A percentile compares a stretch with the other conserved stretches of the same genome.
Evolutionary conservation across 2,797 vertebrate genomes (phyloP).

Genomic region (Chaunax sp.): DNA sequence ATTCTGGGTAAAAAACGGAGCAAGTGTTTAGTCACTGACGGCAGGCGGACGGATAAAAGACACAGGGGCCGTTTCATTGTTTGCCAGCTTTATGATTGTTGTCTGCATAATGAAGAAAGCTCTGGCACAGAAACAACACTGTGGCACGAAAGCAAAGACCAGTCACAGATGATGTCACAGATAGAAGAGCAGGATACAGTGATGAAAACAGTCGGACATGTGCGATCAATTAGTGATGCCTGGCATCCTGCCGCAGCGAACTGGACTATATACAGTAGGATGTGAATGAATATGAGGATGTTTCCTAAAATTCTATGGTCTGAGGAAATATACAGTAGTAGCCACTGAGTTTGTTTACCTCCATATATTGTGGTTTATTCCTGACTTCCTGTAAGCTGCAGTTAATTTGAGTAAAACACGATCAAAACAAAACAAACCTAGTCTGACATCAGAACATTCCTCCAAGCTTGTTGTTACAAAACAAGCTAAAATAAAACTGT

Average conservation of each 20-base stretch:
- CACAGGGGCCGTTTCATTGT: conserved; percentile 21
- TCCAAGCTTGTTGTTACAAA: background rate
- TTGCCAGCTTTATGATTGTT: conserved; percentile 48
- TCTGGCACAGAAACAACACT: conserved; percentile 35
- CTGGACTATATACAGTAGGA: background rate
- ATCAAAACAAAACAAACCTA: conserved; percentile 3
- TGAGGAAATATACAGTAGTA: background rate
- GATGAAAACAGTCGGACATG: conserved; percentile 14
- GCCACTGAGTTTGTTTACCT: background rate
- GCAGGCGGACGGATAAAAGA: conserved; percentile 47
- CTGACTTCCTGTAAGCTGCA: background rate
- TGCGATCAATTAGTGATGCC: conserved; percentile 38
- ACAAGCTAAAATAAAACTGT: background rate
- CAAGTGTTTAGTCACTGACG: conserved; percentile 32
- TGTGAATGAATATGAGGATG: background rate
- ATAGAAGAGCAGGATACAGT: conserved; percentile 5
- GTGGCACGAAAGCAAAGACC: conserved; percentile 38
- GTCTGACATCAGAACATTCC: background rate
- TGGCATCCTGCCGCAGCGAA: conserved; percentile 10
- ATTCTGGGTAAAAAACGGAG: conserved; percentile 28
- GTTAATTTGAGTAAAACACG: background rate
- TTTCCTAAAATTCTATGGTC: background rate
- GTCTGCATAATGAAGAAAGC: conserved; percentile 36
- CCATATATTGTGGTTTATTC: background rate
- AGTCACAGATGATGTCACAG: conserved; percentile 25